Conservation (phyloP, 2,113 vertebrate species). For the Siniperca knerii region DNA sequence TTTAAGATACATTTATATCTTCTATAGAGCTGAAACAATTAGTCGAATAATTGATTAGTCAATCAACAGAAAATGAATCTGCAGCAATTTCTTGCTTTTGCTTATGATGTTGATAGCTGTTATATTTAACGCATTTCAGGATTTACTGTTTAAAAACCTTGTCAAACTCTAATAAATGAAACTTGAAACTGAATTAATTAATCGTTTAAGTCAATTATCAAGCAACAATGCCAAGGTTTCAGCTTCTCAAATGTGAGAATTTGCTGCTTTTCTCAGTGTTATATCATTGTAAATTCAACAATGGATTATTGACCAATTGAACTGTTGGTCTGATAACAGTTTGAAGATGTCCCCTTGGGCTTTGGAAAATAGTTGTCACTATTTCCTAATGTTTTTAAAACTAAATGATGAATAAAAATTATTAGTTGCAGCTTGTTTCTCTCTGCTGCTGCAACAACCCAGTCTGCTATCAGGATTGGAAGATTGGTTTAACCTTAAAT, state of each 20-base stretch:
- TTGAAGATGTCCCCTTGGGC: background rate
- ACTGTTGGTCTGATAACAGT: background rate
- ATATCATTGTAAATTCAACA: no score
- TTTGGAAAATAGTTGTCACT: background rate
- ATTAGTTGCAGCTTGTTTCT: background rate
- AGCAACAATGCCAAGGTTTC: background rate
- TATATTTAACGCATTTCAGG: no score
- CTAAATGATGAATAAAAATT: background rate
- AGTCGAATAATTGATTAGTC: background rate
- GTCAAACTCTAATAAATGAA: no score
- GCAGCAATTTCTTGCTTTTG: background rate
- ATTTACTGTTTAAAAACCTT: no score
- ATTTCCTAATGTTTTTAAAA: background rate
- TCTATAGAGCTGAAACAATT: no score
- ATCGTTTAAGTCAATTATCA: background rate
- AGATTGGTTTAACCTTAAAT: slow-evolving; percentile 5
- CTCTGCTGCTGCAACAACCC: background rate
- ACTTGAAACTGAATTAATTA: background rate
- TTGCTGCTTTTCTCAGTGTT: no score
- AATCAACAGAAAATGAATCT: background rate
- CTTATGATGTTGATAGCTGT: no score
- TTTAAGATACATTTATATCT: no score
- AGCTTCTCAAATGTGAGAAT: no score
- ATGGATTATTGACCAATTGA: no score
- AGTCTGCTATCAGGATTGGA: background rate